A percentile compares a stretch with the other conserved stretches of the same genome.
Evolutionary conservation across 23 tunicate species (phyloP).

Genomic region (Ascidia mentula): DNA sequence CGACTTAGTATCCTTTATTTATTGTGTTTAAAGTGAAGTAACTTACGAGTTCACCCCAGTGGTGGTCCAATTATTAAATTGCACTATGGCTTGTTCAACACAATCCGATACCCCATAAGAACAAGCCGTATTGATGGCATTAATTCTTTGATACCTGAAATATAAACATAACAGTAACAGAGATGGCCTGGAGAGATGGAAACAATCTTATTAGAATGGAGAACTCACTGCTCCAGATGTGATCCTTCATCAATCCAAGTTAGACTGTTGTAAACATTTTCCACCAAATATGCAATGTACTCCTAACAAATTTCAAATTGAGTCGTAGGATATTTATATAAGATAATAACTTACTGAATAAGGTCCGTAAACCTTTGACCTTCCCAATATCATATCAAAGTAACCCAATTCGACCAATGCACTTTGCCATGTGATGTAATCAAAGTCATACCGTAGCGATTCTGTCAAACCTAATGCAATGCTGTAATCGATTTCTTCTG

Average conservation of each 20-base stretch:
- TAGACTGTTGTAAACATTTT: constrained; percentile 23
- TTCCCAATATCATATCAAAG: constrained; percentile 39
- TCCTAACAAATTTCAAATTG: constrained; percentile 17
- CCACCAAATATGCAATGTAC: constrained; percentile 30
- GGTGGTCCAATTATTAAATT: constrained; percentile 31
- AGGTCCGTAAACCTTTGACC: constrained; percentile 46
- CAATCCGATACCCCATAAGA: constrained; percentile 21
- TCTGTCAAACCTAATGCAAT: constrained; percentile 35
- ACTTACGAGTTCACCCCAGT: background rate
- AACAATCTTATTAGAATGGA: background rate
- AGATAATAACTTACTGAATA: constrained; percentile 57
- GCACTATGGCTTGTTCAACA: background rate
- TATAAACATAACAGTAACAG: too few species aligned
- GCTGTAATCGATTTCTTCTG: constrained; percentile 19
- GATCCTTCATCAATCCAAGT: constrained; percentile 27
- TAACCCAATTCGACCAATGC: constrained; percentile 36
- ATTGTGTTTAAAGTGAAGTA: background rate
- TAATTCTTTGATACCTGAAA: constrained; percentile 22
- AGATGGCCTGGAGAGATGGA: background rate
- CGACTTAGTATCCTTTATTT: background rate
- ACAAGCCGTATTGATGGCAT: constrained; percentile 28
- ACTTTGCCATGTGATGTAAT: constrained; percentile 52
- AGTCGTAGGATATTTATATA: too few species aligned
- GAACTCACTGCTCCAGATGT: constrained; percentile 13
- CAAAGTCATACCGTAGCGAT: constrained; percentile 24